phyloP scores from a whole-genome alignment of 2,797 vertebrate species.

The Melanotaenia pygmaea region DNA sequence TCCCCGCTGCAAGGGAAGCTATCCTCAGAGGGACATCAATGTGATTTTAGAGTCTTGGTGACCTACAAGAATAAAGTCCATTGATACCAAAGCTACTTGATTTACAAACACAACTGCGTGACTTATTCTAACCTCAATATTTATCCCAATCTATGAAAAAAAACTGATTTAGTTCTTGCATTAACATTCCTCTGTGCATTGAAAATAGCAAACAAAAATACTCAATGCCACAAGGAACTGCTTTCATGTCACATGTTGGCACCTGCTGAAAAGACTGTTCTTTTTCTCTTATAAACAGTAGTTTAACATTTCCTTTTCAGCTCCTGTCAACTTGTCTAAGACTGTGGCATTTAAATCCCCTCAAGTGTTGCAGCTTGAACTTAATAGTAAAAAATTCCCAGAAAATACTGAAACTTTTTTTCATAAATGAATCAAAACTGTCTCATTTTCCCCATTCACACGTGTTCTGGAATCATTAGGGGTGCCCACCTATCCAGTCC shows the following conservation, averaged over 20 bases:
- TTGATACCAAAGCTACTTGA: not conserved
- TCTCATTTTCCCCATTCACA: not conserved
- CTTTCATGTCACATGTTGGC: not conserved
- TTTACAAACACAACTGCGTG: not conserved
- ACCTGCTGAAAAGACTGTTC: not conserved
- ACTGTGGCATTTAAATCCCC: not conserved
- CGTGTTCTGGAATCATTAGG: not conserved
- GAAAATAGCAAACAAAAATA: constrained; percentile 3
- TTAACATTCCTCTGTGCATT: not conserved
- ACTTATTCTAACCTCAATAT: not conserved
- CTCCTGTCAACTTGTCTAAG: not conserved
- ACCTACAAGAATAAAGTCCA: not conserved
- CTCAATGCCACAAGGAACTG: not conserved
- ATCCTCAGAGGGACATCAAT: not conserved
- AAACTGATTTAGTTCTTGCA: not conserved
- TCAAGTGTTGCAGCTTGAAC: not conserved
- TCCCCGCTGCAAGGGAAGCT: not conserved
- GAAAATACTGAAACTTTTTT: not conserved
- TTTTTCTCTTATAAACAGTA: not conserved
- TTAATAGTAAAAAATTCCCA: not conserved
- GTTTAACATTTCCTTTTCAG: not conserved
- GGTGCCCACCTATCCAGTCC: constrained; percentile 1
- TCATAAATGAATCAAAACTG: not conserved
- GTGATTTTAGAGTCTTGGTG: not conserved
- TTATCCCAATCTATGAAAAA: not conserved